These are phyloP conservation scores for Meriones unguiculatus DNA, from an alignment of 2,113 vertebrate species.

Conservation along the genomic window DNA sequence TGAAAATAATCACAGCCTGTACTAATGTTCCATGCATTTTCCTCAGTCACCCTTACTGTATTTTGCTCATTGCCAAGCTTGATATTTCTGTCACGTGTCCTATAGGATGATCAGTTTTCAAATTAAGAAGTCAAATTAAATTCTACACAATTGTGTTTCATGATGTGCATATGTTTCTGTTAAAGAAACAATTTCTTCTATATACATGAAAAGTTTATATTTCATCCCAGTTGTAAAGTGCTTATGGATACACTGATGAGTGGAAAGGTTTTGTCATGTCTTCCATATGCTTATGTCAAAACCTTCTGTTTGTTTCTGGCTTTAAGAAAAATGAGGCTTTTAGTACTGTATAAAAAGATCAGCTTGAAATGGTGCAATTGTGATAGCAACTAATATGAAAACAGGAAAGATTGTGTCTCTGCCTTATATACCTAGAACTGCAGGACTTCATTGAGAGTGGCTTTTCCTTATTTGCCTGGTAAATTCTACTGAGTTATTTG, in stretches of 20 bases:
- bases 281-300: background rate
- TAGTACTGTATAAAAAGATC: background rate
- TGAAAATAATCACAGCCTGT: too few species aligned
- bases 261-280: background rate
- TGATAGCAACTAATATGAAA: constrained; percentile 20
- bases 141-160: background rate
- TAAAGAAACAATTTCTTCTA: background rate
- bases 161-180: background rate
- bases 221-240: background rate
- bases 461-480: constrained; percentile 55
- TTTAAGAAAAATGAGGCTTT: background rate
- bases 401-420: background rate
- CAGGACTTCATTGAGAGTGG: constrained; percentile 36
- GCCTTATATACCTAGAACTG: background rate
- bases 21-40: fast-evolving
- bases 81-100: background rate
- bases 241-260: background rate
- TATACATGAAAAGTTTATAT: background rate
- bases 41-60: background rate
- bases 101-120: background rate
- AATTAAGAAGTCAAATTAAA: background rate
- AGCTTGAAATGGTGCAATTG: background rate
- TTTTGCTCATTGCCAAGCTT: background rate
- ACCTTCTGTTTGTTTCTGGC: background rate
- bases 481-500: constrained; percentile 43